Conservation (phyloP, 2,113 vertebrate species). For the Halichoeres trimaculatus region DNA sequence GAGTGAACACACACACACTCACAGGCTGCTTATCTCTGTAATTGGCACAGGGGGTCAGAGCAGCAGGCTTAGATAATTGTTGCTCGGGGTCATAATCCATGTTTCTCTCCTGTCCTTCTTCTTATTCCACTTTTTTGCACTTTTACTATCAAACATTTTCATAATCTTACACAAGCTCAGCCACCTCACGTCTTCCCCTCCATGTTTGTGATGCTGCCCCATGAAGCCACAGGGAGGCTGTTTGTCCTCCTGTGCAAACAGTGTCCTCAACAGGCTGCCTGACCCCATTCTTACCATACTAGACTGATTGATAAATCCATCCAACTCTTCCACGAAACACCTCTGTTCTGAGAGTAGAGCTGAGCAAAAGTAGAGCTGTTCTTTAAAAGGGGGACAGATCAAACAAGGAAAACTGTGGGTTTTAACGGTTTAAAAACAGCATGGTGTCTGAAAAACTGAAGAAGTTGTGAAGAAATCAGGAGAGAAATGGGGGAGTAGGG, state of each 20-base stretch:
- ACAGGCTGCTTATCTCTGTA: slow-evolving; percentile 67
- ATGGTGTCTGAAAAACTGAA: not conserved
- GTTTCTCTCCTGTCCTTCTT: slow-evolving; percentile 9
- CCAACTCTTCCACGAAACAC: not conserved
- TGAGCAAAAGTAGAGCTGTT: not conserved
- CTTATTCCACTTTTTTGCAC: slow-evolving; percentile 1
- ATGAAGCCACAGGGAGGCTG: slow-evolving; percentile 1
- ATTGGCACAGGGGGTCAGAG: slow-evolving; percentile 70
- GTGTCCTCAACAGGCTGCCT: slow-evolving; percentile 49
- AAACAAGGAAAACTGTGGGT: not conserved
- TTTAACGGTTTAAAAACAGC: not conserved
- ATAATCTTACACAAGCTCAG: not conserved
- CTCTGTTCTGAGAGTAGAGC: not conserved
- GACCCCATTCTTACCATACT: slow-evolving; percentile 1
- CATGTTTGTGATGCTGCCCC: slow-evolving; percentile 31
- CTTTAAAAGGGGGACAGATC: not conserved
- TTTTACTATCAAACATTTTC: not conserved
- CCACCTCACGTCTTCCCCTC: slow-evolving; percentile 10
- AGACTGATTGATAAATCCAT: not conserved
- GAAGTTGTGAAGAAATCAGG: not conserved
- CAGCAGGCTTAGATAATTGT: slow-evolving; percentile 62
- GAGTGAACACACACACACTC: slow-evolving; percentile 18
- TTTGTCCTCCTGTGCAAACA: slow-evolving; percentile 39
- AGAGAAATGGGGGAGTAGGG: not conserved
- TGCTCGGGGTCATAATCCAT: slow-evolving; percentile 61